phyloP scores from a whole-genome alignment of 2,888 invertebrate genomes.

The Tenthredo notha region DNA sequence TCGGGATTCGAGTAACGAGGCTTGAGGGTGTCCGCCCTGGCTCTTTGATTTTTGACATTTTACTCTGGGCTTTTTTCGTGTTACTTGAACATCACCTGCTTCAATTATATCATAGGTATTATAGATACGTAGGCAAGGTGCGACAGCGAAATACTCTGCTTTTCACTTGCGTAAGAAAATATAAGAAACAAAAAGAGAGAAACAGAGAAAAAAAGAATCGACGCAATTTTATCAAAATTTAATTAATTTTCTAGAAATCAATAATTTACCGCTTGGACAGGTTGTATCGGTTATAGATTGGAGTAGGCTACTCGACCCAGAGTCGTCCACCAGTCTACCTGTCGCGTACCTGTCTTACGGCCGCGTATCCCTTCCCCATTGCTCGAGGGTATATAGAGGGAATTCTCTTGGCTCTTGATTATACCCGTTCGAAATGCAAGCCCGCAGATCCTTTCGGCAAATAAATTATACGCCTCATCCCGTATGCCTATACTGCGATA shows the following conservation, averaged over 20 bases:
- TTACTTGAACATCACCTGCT: background rate
- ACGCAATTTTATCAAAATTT: background rate
- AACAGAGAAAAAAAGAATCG: background rate
- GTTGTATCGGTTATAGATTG: constrained; percentile 34
- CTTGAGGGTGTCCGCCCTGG: background rate
- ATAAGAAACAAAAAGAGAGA: background rate
- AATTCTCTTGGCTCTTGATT: constrained; percentile 20
- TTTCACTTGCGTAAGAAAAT: background rate
- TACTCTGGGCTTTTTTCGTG: background rate
- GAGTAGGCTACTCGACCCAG: constrained; percentile 23
- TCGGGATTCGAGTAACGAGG: constrained; percentile 1
- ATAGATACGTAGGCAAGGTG: background rate
- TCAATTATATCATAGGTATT: background rate
- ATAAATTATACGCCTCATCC: background rate
- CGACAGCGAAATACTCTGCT: background rate
- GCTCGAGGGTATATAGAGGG: constrained; percentile 6
- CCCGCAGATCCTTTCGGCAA: constrained; percentile 5
- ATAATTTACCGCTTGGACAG: constrained; percentile 40
- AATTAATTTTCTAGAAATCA: constrained; percentile 33
- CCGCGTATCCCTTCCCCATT: constrained; percentile 12
- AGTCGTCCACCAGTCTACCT: constrained; percentile 36
- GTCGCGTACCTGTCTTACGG: constrained; percentile 37
- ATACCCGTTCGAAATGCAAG: background rate
- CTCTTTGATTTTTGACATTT: constrained; percentile 7
- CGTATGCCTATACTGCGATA: background rate